Percentiles rank a stretch among this genome's conserved stretches.
These are phyloP conservation scores for Laticauda laticaudata DNA, from an alignment of 2,113 vertebrate genomes.

Conservation along the genomic window DNA sequence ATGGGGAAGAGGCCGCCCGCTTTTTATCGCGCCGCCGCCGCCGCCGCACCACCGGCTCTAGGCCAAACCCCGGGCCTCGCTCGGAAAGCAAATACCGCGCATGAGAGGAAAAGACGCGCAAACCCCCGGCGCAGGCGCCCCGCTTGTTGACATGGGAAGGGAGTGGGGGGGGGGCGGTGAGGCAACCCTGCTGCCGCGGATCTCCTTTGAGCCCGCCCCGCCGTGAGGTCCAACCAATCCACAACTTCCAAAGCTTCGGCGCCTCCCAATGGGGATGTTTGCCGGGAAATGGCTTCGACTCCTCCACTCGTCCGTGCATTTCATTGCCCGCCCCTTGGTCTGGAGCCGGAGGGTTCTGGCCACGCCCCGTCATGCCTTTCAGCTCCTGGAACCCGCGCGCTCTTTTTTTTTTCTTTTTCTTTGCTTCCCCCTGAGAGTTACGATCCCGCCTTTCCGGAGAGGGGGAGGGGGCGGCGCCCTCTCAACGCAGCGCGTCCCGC, in stretches of 20 bases:
- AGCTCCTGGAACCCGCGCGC: background rate
- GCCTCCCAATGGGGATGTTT: background rate
- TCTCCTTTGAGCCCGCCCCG: background rate
- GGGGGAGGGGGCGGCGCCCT: background rate
- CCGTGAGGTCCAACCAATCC: background rate
- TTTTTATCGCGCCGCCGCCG: background rate
- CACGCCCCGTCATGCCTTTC: background rate
- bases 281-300: background rate
- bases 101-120: constrained; percentile 64
- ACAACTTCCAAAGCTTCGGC: background rate
- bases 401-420: background rate
- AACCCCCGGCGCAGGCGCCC: constrained; percentile 55
- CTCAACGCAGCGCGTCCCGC: background rate
- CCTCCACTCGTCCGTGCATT: background rate
- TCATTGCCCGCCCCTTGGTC: background rate
- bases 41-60: background rate
- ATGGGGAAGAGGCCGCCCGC: background rate
- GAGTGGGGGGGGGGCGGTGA: too few species aligned
- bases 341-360: background rate
- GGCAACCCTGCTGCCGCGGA: background rate
- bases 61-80: constrained; percentile 32
- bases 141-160: constrained; percentile 53
- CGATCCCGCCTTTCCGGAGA: background rate
- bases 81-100: constrained; percentile 58
- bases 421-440: background rate